Conservation (phyloP, 2,113 vertebrate genomes). For the Bos indicus region DNA sequence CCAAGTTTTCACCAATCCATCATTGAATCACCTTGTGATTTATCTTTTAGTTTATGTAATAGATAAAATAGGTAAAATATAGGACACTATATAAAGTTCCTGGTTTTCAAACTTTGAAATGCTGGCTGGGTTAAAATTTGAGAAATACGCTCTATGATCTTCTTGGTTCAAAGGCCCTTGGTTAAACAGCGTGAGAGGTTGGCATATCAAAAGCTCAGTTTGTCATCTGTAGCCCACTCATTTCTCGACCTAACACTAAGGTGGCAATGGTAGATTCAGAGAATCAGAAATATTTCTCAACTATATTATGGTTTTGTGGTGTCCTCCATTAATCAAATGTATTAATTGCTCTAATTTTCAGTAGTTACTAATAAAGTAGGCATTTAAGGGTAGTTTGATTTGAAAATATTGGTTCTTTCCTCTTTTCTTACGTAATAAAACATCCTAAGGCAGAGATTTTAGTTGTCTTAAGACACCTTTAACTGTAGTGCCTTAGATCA, state of each 20-base stretch:
- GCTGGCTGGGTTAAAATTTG: neutral
- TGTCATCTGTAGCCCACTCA: neutral
- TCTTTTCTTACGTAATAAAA: neutral
- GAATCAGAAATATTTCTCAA: neutral
- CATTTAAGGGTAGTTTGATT: neutral
- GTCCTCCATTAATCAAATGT: neutral
- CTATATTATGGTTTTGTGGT: neutral
- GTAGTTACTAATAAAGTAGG: neutral
- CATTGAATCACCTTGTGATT: neutral
- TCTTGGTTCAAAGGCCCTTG: neutral
- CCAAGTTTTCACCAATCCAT: neutral
- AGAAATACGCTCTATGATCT: neutral
- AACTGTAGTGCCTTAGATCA: neutral
- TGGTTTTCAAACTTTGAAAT: constrained; percentile 27
- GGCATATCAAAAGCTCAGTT: neutral
- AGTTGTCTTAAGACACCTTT: neutral
- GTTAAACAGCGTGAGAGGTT: neutral
- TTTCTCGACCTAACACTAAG: neutral
- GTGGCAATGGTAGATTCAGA: neutral
- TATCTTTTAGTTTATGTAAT: neutral
- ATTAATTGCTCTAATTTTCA: neutral
- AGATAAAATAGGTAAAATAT: neutral
- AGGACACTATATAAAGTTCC: neutral
- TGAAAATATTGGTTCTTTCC: neutral
- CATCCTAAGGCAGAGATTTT: neutral